Conservation (phyloP, 2,113 vertebrate species). For the Choloepus hoffmanni region DNA sequence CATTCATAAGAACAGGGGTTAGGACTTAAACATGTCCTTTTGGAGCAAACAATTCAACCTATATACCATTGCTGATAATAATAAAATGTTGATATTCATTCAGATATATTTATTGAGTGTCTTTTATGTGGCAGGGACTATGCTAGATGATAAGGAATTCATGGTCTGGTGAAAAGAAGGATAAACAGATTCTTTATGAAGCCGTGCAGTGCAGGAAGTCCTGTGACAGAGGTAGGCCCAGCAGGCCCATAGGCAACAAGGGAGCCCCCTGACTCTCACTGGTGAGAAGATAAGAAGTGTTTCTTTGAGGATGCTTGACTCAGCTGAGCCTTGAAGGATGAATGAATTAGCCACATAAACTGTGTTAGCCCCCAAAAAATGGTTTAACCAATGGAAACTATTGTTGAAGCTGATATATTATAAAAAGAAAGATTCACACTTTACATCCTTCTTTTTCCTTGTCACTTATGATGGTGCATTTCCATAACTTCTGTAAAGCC, state of each 20-base stretch:
- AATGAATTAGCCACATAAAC: not conserved
- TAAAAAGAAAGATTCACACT: not conserved
- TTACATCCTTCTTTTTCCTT: not conserved
- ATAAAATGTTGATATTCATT: constrained; percentile 43
- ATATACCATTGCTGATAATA: not conserved
- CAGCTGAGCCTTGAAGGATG: not conserved
- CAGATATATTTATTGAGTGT: not conserved
- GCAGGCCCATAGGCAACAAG: fast-evolving
- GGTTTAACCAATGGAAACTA: not conserved
- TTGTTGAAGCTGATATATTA: too few relatives aligned
- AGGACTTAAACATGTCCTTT: too few relatives aligned
- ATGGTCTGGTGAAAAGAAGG: not conserved
- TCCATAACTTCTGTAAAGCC: not conserved
- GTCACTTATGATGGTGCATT: not conserved
- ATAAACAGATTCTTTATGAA: not conserved
- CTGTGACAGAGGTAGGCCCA: not conserved
- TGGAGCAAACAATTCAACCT: too few relatives aligned
- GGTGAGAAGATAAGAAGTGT: not conserved
- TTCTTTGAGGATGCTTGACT: not conserved
- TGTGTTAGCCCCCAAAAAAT: not conserved
- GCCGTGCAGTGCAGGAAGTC: not conserved
- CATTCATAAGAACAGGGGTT: too few relatives aligned
- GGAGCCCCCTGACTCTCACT: not conserved
- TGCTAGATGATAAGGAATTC: not conserved
- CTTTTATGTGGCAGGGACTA: not conserved